Evolutionary conservation across 1,140 invertebrate species (phyloP), one percentile per base, ranked within the genome.

Genomic region (Drosophila eugracilis): DNA sequence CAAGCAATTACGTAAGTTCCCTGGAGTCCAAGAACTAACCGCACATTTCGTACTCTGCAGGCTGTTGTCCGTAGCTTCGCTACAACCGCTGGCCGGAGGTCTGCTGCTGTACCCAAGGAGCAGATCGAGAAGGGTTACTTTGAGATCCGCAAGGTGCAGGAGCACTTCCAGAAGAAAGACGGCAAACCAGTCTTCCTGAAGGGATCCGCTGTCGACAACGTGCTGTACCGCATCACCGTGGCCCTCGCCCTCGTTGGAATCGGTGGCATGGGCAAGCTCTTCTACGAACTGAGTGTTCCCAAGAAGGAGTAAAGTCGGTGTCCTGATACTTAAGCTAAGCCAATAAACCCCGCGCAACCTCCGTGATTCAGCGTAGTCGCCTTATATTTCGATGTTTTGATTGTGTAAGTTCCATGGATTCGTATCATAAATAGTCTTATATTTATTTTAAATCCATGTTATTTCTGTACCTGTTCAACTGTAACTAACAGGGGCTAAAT

Each of bases 161-260:
- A 92, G 10, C 92, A 93, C 62, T 93, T 93, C 91, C 88, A 92
- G 77, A 91, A 92, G 80, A 88, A 89, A 45, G 93, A 95, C 88
- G 94, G 93, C 49, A 88, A 92, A 69, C 94, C 94, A n/a, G 91
- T 94, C 24, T 94, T 93, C 89, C 81, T 95, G 32, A 95, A 95
- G 91, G 91, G 92, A 19, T 94, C 94, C 14, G 69, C 91, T 1
- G 66, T 81, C 3, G 94, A 95, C 76, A 93, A 92, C 70, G 69
- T 94, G 22, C 63, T 95, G 0, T 94, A 93, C 71, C 89, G 89
- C 12, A n/a, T 92, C 12, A 94, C 94, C 19, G 17, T 93, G 39
- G 75, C 81, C 10, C 34, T 92, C 0, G 92, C 92, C 70, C 75
- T 78, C 10, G 42, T 92, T 48, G 94, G 93, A 5, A 32, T 94